Evolutionary conservation across 2,888 invertebrate species (phyloP), one percentile per base, ranked within the genome.

Genomic region (Xanthia icteritia): DNA sequence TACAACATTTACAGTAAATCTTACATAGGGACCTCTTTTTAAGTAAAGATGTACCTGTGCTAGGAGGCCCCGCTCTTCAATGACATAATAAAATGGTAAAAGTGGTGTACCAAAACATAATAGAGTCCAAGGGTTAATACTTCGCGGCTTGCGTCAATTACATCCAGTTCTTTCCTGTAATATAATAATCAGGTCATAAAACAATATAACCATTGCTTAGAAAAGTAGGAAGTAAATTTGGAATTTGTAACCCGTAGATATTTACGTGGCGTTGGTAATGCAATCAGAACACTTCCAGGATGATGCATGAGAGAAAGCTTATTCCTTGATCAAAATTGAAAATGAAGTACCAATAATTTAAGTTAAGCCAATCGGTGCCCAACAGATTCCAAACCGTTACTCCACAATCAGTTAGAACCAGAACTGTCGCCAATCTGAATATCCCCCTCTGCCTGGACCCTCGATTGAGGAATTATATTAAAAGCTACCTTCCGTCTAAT

Each of bases 391-490:
- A 48, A 48, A 36, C 20, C 11, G 9, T 48, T n/a, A 48, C 36
- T 48, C 3, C 2, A 13, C 20, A 36, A 17, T 23, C 36, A 6
- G 42, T 48, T 23, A 1, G 17, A 39, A 68, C 45, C n/a, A 1
- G 15, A 39, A 65, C 54, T 56, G 51, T 39, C 56, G 67, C 4
- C 3, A 45, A 60, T 36, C 6, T 8, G 5, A 51, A 68, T 54
- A 11, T n/a, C 13, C 51, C 23, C 51, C 36, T 27, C 27, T n/a
- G 36, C 27, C 20, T 42, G 31, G 31, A 64, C 67, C 39, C 5
- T 36, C 31, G 23, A 56, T 39, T 5, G 17, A 69, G 39, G 61
- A 27, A 71, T 73, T 68, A 67, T 81, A 77, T 77, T 77, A 77
- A 77, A 77, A 72, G 64, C 71, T 45, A 65, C 36, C 63, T 54